Conservation (phyloP, 1,140 invertebrate species). For the Papilio dardanus region DNA sequence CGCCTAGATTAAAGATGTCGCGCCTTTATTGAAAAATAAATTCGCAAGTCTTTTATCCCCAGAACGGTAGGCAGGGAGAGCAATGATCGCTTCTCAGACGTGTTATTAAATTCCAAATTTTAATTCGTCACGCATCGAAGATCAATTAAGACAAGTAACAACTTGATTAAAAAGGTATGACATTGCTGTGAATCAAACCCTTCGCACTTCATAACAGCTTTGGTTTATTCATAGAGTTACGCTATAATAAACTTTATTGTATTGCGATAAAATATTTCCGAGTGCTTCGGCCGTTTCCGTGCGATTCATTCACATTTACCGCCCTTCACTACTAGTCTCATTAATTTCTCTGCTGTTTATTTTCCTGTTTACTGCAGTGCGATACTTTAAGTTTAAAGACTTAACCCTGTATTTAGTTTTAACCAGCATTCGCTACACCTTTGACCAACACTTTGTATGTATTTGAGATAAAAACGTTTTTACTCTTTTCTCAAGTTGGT, state of each 20-base stretch:
- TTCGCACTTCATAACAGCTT: not conserved
- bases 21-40: slow-evolving; percentile 58
- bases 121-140: not conserved
- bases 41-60: not conserved
- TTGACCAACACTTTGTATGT: not conserved
- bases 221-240: not conserved
- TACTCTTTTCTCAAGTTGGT: no score
- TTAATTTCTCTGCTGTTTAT: slow-evolving; percentile 73
- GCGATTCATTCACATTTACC: slow-evolving; percentile 65
- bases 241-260: slow-evolving; percentile 50
- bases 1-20: slow-evolving; percentile 80
- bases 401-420: not conserved
- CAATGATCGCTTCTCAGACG: not conserved
- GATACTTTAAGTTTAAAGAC: slow-evolving; percentile 5
- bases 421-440: not conserved
- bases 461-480: not conserved
- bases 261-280: slow-evolving; percentile 73
- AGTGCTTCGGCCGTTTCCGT: slow-evolving; percentile 41
- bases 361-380: slow-evolving; percentile 52
- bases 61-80: not conserved
- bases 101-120: not conserved
- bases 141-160: not conserved
- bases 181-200: not conserved
- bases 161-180: not conserved
- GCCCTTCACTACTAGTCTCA: slow-evolving; percentile 59